Evolutionary conservation across 2,888 invertebrate genomes (phyloP).

Genomic region (Galeopsomyia nigrocyanea): DNA sequence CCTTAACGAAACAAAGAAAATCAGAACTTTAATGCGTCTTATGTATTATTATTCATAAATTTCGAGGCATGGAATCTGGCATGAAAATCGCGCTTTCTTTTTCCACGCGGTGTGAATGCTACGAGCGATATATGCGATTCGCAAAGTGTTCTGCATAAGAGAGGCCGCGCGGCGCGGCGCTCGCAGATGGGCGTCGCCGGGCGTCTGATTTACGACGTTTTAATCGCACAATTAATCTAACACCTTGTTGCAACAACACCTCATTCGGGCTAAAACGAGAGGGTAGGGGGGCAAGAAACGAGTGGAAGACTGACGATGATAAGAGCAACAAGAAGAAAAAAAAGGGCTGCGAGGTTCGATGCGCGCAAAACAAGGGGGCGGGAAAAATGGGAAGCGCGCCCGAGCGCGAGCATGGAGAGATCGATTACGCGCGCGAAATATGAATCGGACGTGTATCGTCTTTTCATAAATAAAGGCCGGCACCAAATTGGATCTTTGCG

Average conservation of each 20-base stretch:
- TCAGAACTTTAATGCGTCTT: no score
- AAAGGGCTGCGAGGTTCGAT: conserved; percentile 37
- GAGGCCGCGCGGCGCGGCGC: conserved; percentile 46
- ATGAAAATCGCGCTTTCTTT: not conserved
- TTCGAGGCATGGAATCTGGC: no score
- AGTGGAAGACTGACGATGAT: conserved; percentile 37
- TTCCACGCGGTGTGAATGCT: not conserved
- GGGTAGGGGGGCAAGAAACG: not conserved
- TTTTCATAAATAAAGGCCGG: conserved; percentile 47
- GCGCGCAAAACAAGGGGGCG: conserved; percentile 30
- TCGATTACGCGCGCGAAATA: conserved; percentile 44
- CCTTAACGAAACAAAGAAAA: no score
- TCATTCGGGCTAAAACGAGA: conserved; percentile 47
- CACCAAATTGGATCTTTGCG: conserved; percentile 46
- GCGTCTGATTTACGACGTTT: conserved; percentile 66
- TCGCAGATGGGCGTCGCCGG: conserved; percentile 56
- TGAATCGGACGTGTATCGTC: conserved; percentile 41
- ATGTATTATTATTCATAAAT: no score
- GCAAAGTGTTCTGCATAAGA: conserved; percentile 30
- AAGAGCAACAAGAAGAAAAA: conserved; percentile 42
- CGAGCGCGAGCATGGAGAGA: conserved; percentile 24
- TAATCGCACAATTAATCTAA: conserved; percentile 69
- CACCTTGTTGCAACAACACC: conserved; percentile 69
- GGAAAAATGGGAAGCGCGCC: conserved; percentile 17
- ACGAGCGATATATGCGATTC: no score